Evolutionary conservation across 2,113 vertebrate species (phyloP), one percentile per base, ranked within the genome.

Genomic region (Trichomycterus rosablanca): DNA sequence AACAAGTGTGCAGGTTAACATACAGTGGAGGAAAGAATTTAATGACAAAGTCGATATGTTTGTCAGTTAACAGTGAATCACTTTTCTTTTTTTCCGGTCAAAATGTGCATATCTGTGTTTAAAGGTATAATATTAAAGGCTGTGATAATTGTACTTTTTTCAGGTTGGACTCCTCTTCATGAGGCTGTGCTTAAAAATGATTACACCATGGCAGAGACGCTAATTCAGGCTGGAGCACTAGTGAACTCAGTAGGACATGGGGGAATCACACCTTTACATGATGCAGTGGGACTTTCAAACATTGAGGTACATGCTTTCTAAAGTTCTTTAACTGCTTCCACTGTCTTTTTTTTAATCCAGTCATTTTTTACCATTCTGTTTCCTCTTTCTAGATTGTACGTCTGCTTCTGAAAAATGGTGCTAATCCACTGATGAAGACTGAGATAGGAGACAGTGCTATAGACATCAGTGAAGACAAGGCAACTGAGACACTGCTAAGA

Each of bases 91-190:
- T n/a, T n/a, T n/a, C n/a, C n/a, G n/a, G n/a, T n/a, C n/a, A n/a
- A n/a, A n/a, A n/a, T n/a, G n/a, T 30, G 7, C 3, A 4, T 30
- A 4, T 30, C 26, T 4, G 26, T 28, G 24, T 40, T 5, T 23
- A 57, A 5, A 1, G 23, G 7, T 49, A 9, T 10, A 24, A 5
- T 44, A n/a, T 9, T 46, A 22, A 8, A 28, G 4, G 2, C 18
- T 28, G 24, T 16, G 5, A 37, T 39, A 16, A 14, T n/a, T 34
- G 30, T 55, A 3, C 10, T 37, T 35, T 6, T 62, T 28, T 1
- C 51, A 93, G 90, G 89, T 39, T 90, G 87, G 88, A 87, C 89
- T 46, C 80, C 90, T 3, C 80, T 92, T 40, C 90, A 92, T 63
- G 77, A 74, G 74, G 85, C 87, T 50, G 84, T 86, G 50, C 1